Percentiles rank a stretch among this genome's conserved stretches.
Evolutionary conservation across 2,888 invertebrate genomes (phyloP).

Genomic region (Cyrtodaria siliqua): DNA sequence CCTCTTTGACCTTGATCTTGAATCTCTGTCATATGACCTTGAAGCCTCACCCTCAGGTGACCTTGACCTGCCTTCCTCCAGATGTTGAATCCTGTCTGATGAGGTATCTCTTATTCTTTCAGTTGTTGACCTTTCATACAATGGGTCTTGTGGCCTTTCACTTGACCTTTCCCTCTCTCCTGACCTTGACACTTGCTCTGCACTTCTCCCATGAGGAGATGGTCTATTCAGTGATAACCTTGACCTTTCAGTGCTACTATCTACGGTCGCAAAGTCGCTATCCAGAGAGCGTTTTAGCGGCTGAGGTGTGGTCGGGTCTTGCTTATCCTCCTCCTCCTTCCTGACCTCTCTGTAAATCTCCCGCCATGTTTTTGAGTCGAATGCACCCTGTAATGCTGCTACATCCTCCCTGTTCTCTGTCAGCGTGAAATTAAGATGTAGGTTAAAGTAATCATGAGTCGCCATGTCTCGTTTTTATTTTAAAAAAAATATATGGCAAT

Average conservation of each 20-base stretch:
- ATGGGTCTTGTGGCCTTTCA: constrained; percentile 8
- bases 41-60: constrained; percentile 29
- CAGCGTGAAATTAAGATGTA: too few relatives aligned
- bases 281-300: constrained; percentile 61
- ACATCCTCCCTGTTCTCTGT: background rate
- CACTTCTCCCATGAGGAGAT: constrained; percentile 16
- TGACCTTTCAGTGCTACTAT: constrained; percentile 30
- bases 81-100: background rate
- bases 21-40: constrained; percentile 9
- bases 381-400: background rate
- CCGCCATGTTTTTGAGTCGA: constrained; percentile 53
- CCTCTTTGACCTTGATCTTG: constrained; percentile 7
- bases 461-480: too few relatives aligned
- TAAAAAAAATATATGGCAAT: too few relatives aligned
- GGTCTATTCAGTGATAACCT: constrained; percentile 32
- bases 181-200: constrained; percentile 36
- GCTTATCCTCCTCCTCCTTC: constrained; percentile 36
- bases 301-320: constrained; percentile 34
- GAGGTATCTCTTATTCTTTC: constrained; percentile 11
- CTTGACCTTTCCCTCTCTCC: constrained; percentile 22
- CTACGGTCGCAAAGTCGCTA: constrained; percentile 37
- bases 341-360: constrained; percentile 70
- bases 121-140: constrained; percentile 21
- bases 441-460: too few relatives aligned
- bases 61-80: constrained; percentile 35